Percentiles rank a stretch among this genome's conserved stretches.
These are phyloP conservation scores for Pammene fasciana DNA, from an alignment of 2,888 invertebrate genomes.

Conservation along the genomic window DNA sequence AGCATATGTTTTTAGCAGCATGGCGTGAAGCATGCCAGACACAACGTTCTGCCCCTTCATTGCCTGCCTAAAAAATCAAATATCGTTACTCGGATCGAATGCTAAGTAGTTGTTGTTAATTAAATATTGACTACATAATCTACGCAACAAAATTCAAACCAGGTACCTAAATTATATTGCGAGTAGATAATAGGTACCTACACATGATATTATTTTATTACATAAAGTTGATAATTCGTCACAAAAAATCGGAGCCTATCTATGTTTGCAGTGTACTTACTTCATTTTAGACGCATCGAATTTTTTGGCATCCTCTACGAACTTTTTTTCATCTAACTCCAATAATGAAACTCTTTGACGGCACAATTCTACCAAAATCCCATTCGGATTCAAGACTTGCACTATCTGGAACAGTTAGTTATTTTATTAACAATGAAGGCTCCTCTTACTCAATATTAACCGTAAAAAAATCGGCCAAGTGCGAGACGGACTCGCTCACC, in stretches of 20 bases:
- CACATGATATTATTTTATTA: no score
- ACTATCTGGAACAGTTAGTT: conserved; percentile 65
- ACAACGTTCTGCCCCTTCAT: conserved; percentile 75
- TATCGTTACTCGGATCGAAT: background rate
- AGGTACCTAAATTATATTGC: no score
- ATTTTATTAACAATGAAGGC: conserved; percentile 8
- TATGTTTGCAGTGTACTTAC: conserved; percentile 53
- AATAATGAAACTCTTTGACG: conserved; percentile 74
- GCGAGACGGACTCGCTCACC: no score
- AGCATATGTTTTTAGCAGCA: conserved; percentile 77
- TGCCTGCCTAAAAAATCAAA: conserved; percentile 59
- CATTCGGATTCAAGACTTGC: conserved; percentile 68
- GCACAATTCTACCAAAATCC: conserved; percentile 75
- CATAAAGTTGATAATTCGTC: no score
- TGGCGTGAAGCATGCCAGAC: conserved; percentile 77
- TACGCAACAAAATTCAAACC: no score
- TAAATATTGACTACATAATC: no score
- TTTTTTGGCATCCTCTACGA: conserved; percentile 76
- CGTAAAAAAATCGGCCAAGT: no score
- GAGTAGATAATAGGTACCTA: no score
- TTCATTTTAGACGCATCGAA: conserved; percentile 71
- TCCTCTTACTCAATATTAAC: no score
- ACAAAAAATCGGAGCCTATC: no score
- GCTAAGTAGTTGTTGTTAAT: no score
- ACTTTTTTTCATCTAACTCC: conserved; percentile 76